Evolutionary conservation across 2,888 invertebrate species (phyloP).

Genomic region (Euclidia mi): DNA sequence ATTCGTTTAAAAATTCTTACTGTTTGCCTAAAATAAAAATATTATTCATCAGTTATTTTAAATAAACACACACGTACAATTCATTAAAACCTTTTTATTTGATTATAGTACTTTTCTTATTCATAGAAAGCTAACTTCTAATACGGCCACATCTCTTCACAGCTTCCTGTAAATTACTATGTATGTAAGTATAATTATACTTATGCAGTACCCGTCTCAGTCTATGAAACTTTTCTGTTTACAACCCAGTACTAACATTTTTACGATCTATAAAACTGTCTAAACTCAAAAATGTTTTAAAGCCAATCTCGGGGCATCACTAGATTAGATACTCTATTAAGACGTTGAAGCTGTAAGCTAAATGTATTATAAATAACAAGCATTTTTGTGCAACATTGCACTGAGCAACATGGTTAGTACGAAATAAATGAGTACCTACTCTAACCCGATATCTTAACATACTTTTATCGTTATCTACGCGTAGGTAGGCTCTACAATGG

Average conservation of each 20-base stretch:
- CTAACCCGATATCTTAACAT: background rate
- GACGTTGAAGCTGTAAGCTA: background rate
- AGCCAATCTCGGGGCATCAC: constrained; percentile 8
- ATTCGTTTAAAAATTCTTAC: no score
- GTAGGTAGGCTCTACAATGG: no score
- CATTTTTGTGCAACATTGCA: background rate
- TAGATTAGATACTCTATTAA: constrained; percentile 1
- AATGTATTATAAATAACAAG: background rate
- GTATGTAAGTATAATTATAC: no score
- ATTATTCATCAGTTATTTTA: no score
- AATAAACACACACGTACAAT: no score
- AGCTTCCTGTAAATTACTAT: no score
- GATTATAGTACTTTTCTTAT: no score
- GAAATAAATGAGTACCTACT: background rate
- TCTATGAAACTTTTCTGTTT: constrained; percentile 9
- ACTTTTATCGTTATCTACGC: no score
- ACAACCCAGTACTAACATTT: constrained; percentile 13
- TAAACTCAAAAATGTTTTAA: constrained; percentile 11
- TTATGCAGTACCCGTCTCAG: background rate
- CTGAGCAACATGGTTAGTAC: background rate
- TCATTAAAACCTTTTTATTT: no score
- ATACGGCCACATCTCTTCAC: no score
- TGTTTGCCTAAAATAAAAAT: no score
- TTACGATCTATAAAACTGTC: constrained; percentile 16
- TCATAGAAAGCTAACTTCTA: no score